Base-by-base conservation (phyloP, 23 tunicate genomes). In the Diplosoma virens region DNA sequence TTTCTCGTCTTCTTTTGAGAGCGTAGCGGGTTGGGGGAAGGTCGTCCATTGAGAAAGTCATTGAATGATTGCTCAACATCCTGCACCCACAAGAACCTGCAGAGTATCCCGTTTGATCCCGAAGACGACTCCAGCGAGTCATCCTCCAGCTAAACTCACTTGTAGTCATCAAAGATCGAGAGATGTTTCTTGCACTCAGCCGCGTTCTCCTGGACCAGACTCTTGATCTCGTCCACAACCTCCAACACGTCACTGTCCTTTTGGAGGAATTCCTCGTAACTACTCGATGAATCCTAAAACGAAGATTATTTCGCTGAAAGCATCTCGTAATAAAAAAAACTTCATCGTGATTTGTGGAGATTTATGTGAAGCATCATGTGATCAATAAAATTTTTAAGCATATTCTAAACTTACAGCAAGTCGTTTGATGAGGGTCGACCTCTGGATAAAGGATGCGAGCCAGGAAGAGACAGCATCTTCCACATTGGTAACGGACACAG, bases 1-100 rank as follows among this genome's bases (percentile, higher is more conserved):
- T 63, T 75, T 20, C 71, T 78, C 24, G 55, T 76, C 54, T 54
- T 81, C 58, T 32, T 71, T 9, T 82, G 96, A 47, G 96, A 77
- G 25, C 90, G 87, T 0, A 92, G 81, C n/a, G 97, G 92, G 67
- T 92, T 85, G 16, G 97, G 92, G 47, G 88, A 85, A 21, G 97
- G 97, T 32, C 88, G 81, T 33, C 92, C 97, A 50, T 81, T 85
- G 23, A 92, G 83, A 32, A 92, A 92, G 58, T 85, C 97, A 31
- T 37, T 75, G 46, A 92, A 92, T 3, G 92, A 92, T 53, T 85
- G 88, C 79, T 92, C 85, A 3, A 85, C 92, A 68, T 92, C 97
- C 32, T 82, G 92, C 9, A 85, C 88, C 97, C 97, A 92, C 54
- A 92, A 32, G 48, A 92, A 92, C 71, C 97, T 92, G 55, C 50